Percentiles rank a stretch among this genome's conserved stretches.
Evolutionary conservation across 2,113 vertebrate species (phyloP).

Genomic region (Amblyornis subalaris): DNA sequence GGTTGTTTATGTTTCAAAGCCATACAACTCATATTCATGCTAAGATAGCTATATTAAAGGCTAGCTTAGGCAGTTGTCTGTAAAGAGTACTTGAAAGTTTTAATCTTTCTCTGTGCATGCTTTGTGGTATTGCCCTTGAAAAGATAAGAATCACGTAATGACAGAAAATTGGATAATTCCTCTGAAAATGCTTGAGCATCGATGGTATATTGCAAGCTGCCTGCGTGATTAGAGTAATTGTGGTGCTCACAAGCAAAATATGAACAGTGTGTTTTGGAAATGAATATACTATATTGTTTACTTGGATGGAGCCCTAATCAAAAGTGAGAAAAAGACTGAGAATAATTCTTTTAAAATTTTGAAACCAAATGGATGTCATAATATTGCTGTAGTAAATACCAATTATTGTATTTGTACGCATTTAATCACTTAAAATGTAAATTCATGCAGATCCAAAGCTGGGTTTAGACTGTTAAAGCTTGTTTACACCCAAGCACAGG

Average conservation of each 20-base stretch:
- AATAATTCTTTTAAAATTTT: conserved; percentile 67
- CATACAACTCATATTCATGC: conserved; percentile 92
- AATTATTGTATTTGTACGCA: conserved; percentile 69
- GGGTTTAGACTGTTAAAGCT: conserved; percentile 58
- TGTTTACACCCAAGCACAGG: conserved; percentile 40
- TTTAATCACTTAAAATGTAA: conserved; percentile 72
- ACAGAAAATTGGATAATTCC: conserved; percentile 65
- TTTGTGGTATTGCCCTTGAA: conserved; percentile 86
- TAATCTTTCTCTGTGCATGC: conserved; percentile 93
- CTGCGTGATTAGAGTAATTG: conserved; percentile 62
- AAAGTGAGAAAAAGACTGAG: conserved; percentile 65
- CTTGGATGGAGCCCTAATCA: conserved; percentile 65
- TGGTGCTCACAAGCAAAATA: conserved; percentile 62
- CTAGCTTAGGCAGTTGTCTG: conserved; percentile 85
- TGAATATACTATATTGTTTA: conserved; percentile 60
- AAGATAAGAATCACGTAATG: conserved; percentile 89
- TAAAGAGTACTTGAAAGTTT: conserved; percentile 80
- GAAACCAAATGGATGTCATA: conserved; percentile 71
- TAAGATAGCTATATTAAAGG: conserved; percentile 87
- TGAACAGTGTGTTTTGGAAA: conserved; percentile 66
- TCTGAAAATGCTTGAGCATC: conserved; percentile 59
- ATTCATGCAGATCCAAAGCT: conserved; percentile 71
- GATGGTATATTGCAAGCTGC: conserved; percentile 63
- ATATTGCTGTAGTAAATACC: conserved; percentile 73
- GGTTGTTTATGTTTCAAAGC: conserved; percentile 35